phyloP scores from a whole-genome alignment of 2,797 vertebrate species.

The Malurus leucopterus region DNA sequence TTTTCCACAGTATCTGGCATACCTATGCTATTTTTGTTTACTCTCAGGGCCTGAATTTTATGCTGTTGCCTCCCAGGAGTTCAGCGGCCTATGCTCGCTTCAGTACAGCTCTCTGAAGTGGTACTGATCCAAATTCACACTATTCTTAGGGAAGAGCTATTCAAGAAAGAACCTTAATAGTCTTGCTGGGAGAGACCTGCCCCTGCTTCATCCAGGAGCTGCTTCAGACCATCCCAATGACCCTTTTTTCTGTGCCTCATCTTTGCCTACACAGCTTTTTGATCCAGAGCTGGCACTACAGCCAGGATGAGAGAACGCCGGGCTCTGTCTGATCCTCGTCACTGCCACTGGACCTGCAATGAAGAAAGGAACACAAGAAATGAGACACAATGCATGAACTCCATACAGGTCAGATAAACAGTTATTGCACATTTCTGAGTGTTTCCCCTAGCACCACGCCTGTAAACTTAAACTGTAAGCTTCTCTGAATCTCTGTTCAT shows the following conservation, averaged over 20 bases:
- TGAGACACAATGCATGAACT: neutral
- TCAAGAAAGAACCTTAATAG: neutral
- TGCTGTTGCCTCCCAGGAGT: neutral
- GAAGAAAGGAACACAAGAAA: neutral
- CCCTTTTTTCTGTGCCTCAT: neutral
- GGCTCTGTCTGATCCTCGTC: neutral
- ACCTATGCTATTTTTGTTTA: neutral
- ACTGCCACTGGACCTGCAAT: neutral
- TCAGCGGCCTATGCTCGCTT: neutral
- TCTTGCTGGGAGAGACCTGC: rapidly evolving
- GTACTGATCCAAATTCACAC: too few relatives aligned
- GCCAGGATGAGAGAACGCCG: rapidly evolving
- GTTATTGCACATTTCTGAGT: neutral
- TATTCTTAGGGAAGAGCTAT: neutral
- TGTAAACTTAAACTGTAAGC: neutral
- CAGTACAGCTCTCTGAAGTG: too few relatives aligned
- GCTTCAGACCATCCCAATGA: neutral
- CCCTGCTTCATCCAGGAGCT: neutral
- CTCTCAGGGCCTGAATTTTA: neutral
- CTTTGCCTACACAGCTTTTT: neutral
- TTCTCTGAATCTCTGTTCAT: neutral
- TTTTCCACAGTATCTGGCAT: neutral
- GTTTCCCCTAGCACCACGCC: neutral
- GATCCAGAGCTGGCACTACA: neutral
- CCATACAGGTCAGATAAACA: neutral